Evolutionary conservation across 2,797 vertebrate genomes (phyloP), one percentile per base, ranked within the genome.

Genomic region (Euphonia xanthogaster): DNA sequence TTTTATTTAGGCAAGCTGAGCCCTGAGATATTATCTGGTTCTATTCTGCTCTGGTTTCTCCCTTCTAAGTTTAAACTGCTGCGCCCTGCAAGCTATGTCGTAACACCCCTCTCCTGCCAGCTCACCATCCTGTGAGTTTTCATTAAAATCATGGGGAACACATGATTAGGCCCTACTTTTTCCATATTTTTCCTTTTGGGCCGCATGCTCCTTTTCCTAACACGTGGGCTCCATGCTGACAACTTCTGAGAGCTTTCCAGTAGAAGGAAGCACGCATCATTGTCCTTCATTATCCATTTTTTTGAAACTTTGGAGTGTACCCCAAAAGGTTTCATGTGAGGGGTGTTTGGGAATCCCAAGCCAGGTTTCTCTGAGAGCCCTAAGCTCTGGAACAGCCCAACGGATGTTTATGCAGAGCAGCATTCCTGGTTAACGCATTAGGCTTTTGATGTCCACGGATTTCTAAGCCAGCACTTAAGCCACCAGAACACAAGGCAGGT

Each of bases 1-100:
- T 94, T 86, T 86, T 50, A 76, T 84, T 81, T 55, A 74, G 54
- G 71, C 74, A 86, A 86, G 72, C 93, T 53, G 85, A 90, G 76
- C 66, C 30, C 58, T 22, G 22, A 83, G 88, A 85, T 89, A 30
- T 30, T 65, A 84, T 39, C 68, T 93, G 71, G 55, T 76, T 35
- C 40, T 51, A 71, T 42, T 76, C 72, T 60, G 12, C 24, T 61
- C 77, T 84, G 84, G 47, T 85, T 82, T 82, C 30, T 24, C 50
- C 79, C 77, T 58, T 54, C 57, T 25, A 25, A 71, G 57, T 67
- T 86, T 45, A 65, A 83, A 77, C 28, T 44, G 78, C 89, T 67
- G 50, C 45, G 61, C 61, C 72, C 72, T 47, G n/a, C 24, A 33
- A 85, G 31, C 19, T 78, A 3, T 68, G 63, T 47, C 4, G 1